A percentile compares a stretch with the other conserved stretches of the same genome.
phyloP scores from a whole-genome alignment of 1,140 invertebrate genomes.

The Scaptodrosophila lebanonensis region DNA sequence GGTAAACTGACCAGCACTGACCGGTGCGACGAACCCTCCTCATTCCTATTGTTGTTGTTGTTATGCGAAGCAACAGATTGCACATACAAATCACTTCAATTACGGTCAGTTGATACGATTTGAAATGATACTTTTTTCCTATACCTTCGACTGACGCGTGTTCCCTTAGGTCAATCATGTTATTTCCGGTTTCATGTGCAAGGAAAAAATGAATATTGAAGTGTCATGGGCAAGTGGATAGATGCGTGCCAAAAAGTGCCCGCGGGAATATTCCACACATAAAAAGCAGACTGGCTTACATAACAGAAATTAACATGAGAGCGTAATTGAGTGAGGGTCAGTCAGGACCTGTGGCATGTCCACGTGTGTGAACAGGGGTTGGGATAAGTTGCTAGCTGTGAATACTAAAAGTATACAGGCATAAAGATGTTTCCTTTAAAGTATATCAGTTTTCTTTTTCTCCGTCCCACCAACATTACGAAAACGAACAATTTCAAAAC shows the following conservation, averaged over 20 bases:
- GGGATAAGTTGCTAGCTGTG: no score
- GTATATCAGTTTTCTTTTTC: constrained; percentile 21
- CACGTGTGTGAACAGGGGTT: no score
- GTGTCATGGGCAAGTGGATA: constrained; percentile 57
- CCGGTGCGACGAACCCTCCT: constrained; percentile 2
- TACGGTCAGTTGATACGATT: constrained; percentile 68
- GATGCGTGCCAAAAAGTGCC: constrained; percentile 41
- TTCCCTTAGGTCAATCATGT: constrained; percentile 68
- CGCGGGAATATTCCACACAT: constrained; percentile 13
- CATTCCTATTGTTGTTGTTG: constrained; percentile 33
- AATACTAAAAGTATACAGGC: no score
- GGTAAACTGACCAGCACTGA: constrained; percentile 29
- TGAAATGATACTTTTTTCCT: constrained; percentile 50
- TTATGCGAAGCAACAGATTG: constrained; percentile 57
- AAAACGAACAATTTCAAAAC: constrained; percentile 43
- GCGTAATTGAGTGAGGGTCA: constrained; percentile 42
- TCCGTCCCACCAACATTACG: neutral
- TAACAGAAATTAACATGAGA: constrained; percentile 20
- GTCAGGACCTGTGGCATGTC: neutral
- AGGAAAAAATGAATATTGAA: constrained; percentile 28
- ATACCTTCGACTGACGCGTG: neutral
- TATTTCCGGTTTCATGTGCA: constrained; percentile 67
- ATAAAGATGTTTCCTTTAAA: constrained; percentile 48
- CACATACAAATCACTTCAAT: constrained; percentile 57
- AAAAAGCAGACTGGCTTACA: constrained; percentile 29